Conservation (phyloP, 2,797 vertebrate species). For the Squalus acanthias region DNA sequence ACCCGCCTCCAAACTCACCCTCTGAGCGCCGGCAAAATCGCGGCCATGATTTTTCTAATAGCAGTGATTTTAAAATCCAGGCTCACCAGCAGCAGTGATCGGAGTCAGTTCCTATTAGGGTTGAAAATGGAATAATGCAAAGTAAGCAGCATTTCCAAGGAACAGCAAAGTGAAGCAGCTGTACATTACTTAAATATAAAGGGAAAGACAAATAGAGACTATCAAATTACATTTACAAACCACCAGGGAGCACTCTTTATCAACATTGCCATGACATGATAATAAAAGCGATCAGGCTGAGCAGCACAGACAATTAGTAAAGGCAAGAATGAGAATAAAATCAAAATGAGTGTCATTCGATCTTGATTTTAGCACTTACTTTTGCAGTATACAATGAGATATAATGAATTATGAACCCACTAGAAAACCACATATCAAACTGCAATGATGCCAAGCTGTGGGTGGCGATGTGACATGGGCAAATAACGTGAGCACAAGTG, state of each 20-base stretch:
- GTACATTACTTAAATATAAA: not conserved
- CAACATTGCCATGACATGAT: constrained; percentile 2
- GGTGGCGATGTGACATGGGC: not conserved
- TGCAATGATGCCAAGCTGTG: not conserved
- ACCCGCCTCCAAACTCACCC: too few relatives aligned
- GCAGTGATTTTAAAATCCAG: not conserved
- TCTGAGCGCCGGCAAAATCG: too few relatives aligned
- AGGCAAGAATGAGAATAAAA: not conserved
- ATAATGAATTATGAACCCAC: not conserved
- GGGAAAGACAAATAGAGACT: not conserved
- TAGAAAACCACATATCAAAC: not conserved
- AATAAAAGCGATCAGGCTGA: not conserved
- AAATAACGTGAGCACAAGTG: constrained; percentile 3
- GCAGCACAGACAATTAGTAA: constrained; percentile 13
- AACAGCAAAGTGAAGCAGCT: constrained; percentile 17
- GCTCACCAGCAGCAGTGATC: not conserved
- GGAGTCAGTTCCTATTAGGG: not conserved
- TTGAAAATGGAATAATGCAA: not conserved
- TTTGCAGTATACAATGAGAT: not conserved
- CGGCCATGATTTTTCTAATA: not conserved
- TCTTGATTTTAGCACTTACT: not conserved
- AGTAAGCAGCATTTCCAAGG: not conserved
- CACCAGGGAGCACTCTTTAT: constrained; percentile 35
- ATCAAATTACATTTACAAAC: constrained; percentile 21
- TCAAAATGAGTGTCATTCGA: not conserved